phyloP scores from a whole-genome alignment of 2,888 invertebrate genomes.

The Drosophila leonis region DNA sequence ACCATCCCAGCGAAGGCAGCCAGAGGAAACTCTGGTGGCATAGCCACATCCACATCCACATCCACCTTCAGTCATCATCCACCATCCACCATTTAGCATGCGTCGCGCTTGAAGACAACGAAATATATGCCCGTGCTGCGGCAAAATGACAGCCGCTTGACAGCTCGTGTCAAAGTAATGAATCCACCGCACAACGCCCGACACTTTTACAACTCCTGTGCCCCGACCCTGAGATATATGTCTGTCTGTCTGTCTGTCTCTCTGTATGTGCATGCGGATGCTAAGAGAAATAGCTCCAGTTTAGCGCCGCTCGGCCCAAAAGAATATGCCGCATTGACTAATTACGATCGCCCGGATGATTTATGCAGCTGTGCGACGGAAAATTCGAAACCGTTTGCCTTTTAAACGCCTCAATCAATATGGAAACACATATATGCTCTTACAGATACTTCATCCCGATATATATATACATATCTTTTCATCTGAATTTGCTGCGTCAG shows the following conservation, averaged over 20 bases:
- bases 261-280: conserved; percentile 28
- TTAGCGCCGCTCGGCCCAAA: conserved; percentile 63
- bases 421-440: conserved; percentile 24
- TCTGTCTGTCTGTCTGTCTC: background rate
- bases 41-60: conserved; percentile 43
- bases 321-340: conserved; percentile 73
- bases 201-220: conserved; percentile 79
- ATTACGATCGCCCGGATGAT: conserved; percentile 78
- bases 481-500: conserved; percentile 50
- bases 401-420: conserved; percentile 73
- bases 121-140: conserved; percentile 73
- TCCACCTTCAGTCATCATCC: conserved; percentile 50
- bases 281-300: conserved; percentile 80
- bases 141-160: conserved; percentile 83
- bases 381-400: conserved; percentile 55
- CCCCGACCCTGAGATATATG: background rate
- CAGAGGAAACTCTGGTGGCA: background rate
- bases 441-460: background rate
- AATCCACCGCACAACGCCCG: conserved; percentile 82
- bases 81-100: conserved; percentile 70
- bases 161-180: conserved; percentile 85
- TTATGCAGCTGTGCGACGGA: conserved; percentile 73
- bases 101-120: conserved; percentile 50
- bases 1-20: conserved; percentile 37
- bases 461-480: background rate